Percentiles rank a stretch among this genome's conserved stretches.
These are phyloP conservation scores for Tipula unca DNA, from an alignment of 2,888 invertebrate species.

Conservation along the genomic window DNA sequence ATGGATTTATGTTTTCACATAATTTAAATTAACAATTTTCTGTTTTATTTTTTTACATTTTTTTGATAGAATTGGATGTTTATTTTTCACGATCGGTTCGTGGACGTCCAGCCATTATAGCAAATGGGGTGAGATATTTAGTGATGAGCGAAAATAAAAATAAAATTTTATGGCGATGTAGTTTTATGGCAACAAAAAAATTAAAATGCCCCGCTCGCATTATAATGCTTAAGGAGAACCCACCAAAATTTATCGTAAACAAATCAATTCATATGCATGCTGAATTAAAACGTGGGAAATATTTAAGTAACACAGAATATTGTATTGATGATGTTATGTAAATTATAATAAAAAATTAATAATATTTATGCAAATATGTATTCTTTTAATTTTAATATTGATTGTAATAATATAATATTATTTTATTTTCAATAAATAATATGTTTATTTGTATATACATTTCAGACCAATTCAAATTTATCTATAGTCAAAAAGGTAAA, in stretches of 20 bases:
- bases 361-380: background rate
- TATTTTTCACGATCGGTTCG: slow-evolving; percentile 40
- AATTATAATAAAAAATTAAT: background rate
- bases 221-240: slow-evolving; percentile 40
- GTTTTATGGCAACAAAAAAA: slow-evolving; percentile 42
- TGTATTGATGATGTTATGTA: slow-evolving; percentile 8
- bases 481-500: slow-evolving; percentile 38
- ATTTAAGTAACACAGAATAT: slow-evolving; percentile 26
- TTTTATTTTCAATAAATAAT: background rate
- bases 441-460: background rate
- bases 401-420: background rate
- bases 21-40: background rate
- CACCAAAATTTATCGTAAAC: slow-evolving; percentile 41
- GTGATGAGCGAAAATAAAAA: slow-evolving; percentile 43
- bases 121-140: slow-evolving; percentile 40
- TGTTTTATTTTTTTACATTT: background rate
- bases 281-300: slow-evolving; percentile 40
- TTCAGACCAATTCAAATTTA: slow-evolving; percentile 22
- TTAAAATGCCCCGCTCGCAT: slow-evolving; percentile 42
- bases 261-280: slow-evolving; percentile 41
- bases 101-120: slow-evolving; percentile 42
- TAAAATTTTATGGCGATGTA: slow-evolving; percentile 42
- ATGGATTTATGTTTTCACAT: background rate
- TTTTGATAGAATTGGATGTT: slow-evolving; percentile 33
- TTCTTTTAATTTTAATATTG: background rate